phyloP scores from a whole-genome alignment of 2,888 invertebrate species.

The Acanthosepion esculentum region DNA sequence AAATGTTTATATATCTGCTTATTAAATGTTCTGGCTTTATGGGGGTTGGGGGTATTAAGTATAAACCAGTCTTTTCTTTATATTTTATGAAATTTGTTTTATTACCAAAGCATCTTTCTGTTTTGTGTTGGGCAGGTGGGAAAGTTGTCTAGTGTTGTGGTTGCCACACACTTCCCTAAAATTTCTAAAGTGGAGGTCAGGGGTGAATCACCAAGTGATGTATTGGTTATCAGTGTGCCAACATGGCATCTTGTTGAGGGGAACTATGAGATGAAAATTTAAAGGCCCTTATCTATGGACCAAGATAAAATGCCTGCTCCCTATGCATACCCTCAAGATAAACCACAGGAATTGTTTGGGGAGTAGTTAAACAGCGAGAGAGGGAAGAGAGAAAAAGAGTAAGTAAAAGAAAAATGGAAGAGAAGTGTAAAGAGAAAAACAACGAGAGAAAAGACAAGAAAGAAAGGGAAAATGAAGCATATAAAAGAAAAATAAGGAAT shows the following conservation, averaged over 20 bases:
- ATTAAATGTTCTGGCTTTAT: not conserved
- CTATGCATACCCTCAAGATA: not conserved
- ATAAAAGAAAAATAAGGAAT: not conserved
- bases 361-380: not conserved
- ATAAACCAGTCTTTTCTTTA: not conserved
- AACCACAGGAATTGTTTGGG: not conserved
- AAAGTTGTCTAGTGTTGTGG: not conserved
- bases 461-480: not conserved
- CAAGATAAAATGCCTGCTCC: not conserved
- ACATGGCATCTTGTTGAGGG: not conserved
- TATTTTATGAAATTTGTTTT: not conserved
- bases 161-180: conserved; percentile 17
- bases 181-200: not conserved
- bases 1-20: not conserved
- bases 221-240: not conserved
- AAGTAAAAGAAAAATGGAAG: not conserved
- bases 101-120: not conserved
- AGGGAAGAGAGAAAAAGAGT: not conserved
- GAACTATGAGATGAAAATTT: not conserved
- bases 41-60: not conserved
- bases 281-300: not conserved
- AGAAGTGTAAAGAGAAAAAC: not conserved
- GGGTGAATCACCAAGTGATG: conserved; percentile 17
- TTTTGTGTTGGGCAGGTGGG: not conserved
- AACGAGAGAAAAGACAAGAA: not conserved